Conservation (phyloP, 1,140 invertebrate genomes). For the Lepidurus arcticus region DNA sequence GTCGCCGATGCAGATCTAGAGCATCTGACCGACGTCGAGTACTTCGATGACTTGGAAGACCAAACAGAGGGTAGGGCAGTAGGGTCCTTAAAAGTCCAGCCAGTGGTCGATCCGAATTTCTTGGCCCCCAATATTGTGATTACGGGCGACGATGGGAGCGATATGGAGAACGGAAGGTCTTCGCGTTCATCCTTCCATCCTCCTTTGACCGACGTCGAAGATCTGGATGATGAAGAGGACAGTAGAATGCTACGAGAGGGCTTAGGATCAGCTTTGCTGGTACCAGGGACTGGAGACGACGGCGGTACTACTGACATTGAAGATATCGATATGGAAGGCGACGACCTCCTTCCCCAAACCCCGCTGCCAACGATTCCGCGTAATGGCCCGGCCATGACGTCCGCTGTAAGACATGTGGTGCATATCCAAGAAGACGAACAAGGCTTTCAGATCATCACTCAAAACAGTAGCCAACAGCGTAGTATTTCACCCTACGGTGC, state of each 20-base stretch:
- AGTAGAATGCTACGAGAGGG: conserved; percentile 35
- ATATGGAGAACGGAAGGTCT: neutral
- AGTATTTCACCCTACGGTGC: neutral
- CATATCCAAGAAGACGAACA: conserved; percentile 34
- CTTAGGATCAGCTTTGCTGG: neutral
- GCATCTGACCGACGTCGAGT: conserved; percentile 29
- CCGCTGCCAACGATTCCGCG: neutral
- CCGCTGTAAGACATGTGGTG: neutral
- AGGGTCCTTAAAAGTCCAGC: neutral
- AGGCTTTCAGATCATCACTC: conserved; percentile 27
- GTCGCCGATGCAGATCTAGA: conserved; percentile 29
- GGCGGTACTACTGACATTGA: conserved; percentile 36
- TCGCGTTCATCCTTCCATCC: neutral
- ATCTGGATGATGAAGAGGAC: conserved; percentile 42
- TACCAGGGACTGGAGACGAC: neutral
- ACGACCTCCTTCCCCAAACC: neutral
- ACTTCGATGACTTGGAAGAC: neutral
- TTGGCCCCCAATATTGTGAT: neutral
- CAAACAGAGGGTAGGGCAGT: neutral
- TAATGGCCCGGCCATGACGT: conserved; percentile 27
- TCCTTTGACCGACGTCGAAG: conserved; percentile 43
- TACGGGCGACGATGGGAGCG: neutral
- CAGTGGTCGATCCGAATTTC: neutral
- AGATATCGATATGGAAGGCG: conserved; percentile 30
- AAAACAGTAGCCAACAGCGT: neutral